Base-by-base conservation (phyloP, 2,797 vertebrate genomes). In the Gambusia yucatana region DNA sequence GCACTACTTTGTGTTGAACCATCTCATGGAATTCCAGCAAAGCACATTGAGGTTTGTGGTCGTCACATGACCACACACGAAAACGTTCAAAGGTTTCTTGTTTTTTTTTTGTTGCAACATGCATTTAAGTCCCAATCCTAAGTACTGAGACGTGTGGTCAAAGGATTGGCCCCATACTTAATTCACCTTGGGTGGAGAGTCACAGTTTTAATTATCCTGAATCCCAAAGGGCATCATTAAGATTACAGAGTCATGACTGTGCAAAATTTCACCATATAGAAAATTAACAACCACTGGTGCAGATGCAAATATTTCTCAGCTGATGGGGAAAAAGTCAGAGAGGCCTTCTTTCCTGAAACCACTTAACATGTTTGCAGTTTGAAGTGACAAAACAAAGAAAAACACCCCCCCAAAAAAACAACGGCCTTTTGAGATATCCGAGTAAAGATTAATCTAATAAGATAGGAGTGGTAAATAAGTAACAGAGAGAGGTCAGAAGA, bases 381-480 rank as follows among this genome's bases (percentile, higher is more conserved):
- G 48, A 48, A 73, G 9, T 8, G 44, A 57, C 7, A 73, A 41
- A 65, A 22, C 61, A 63, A 36, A 59, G 5, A 59, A 59, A n/a
- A n/a, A n/a, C n/a, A n/a, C n/a, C n/a, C n/a, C 36, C 36, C 36
- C 36, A 30, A 22, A 17, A 17, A 28, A 41, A 52, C 20, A 80
- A 22, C 83, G 57, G 77, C 86, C 59, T 67, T 46, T 70, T 61
- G 65, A 52, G 57, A 59, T 63, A 67, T 67, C 72, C 25, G 73
- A 74, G 59, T 28, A n/a, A 48, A 73, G 81, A 79, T 89, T 90
- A 87, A 83, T 75, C 36, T 20, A 74, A 85, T 86, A 77, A 77
- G 82, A 88, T 82, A 82, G 1, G 83, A 28, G 50, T 88, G 85
- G 91, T 92, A 88, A 94, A 94, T 93, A 86, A 92, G 84, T 93